Evolutionary conservation across 1,140 invertebrate genomes (phyloP).

Genomic region (Pristionchus pacificus): DNA sequence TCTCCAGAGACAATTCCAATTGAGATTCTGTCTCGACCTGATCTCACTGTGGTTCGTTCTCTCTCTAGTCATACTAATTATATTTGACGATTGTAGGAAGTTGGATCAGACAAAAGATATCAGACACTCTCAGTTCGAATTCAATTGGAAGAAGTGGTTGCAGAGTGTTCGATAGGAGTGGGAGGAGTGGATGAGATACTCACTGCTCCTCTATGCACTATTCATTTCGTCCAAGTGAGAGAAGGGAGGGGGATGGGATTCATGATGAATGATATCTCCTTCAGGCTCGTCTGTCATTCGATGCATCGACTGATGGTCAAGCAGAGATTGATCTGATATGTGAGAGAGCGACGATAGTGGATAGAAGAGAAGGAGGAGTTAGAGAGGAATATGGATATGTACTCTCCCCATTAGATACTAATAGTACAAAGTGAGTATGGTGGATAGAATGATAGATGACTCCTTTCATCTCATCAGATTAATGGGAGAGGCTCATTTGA

Average conservation of each 20-base stretch:
- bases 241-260: no score
- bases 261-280: constrained; percentile 36
- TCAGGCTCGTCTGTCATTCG: constrained; percentile 45
- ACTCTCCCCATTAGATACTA: background rate
- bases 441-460: constrained; percentile 3
- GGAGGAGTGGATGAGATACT: constrained; percentile 63
- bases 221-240: constrained; percentile 27
- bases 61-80: no score
- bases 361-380: constrained; percentile 62
- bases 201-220: constrained; percentile 76
- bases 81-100: no score
- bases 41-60: constrained; percentile 2
- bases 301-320: constrained; percentile 42
- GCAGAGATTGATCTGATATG: constrained; percentile 53
- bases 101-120: constrained; percentile 37
- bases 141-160: constrained; percentile 34
- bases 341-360: constrained; percentile 35
- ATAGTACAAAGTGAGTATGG: background rate
- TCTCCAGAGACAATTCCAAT: constrained; percentile 51
- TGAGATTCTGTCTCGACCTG: constrained; percentile 39
- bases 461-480: constrained; percentile 11
- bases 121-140: constrained; percentile 44
- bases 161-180: background rate
- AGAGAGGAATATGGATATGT: background rate
- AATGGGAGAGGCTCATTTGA: constrained; percentile 48